phyloP scores from a whole-genome alignment of 1,140 invertebrate genomes.

The Orussus abietinus region DNA sequence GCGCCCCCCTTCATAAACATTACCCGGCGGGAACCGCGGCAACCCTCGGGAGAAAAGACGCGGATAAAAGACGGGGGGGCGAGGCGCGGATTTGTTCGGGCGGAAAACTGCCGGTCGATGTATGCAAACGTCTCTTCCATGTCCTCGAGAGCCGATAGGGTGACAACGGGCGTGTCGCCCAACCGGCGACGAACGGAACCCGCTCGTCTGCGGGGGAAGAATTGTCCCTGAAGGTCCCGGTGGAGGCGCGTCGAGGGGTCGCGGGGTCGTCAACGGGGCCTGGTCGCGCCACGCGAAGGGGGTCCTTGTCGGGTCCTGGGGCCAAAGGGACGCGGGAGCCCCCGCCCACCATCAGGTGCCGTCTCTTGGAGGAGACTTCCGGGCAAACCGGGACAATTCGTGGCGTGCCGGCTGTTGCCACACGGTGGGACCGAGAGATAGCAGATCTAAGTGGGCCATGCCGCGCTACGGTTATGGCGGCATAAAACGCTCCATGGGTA shows the following conservation, averaged over 20 bases:
- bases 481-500: slow-evolving; percentile 46
- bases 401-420: slow-evolving; percentile 35
- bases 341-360: too few species aligned
- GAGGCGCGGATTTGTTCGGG: slow-evolving; percentile 46
- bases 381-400: slow-evolving; percentile 39
- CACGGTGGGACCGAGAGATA: slow-evolving; percentile 42
- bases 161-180: slow-evolving; percentile 50
- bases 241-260: neutral
- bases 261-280: slow-evolving; percentile 3
- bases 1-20: too few species aligned
- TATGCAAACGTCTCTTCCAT: slow-evolving; percentile 50
- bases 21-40: too few species aligned
- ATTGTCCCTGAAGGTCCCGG: slow-evolving; percentile 35
- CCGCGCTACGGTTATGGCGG: slow-evolving; percentile 50
- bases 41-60: slow-evolving; percentile 18
- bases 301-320: slow-evolving; percentile 17
- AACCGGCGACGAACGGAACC: slow-evolving; percentile 18
- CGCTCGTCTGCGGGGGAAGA: slow-evolving; percentile 24
- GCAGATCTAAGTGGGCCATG: slow-evolving; percentile 55
- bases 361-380: too few species aligned
- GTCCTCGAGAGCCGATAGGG: slow-evolving; percentile 47
- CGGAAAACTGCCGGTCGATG: slow-evolving; percentile 51
- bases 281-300: slow-evolving; percentile 22
- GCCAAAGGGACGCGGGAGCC: slow-evolving; percentile 22
- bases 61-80: too few species aligned